Evolutionary conservation across 2,797 vertebrate genomes (phyloP).

Genomic region (Myotis vivesi): DNA sequence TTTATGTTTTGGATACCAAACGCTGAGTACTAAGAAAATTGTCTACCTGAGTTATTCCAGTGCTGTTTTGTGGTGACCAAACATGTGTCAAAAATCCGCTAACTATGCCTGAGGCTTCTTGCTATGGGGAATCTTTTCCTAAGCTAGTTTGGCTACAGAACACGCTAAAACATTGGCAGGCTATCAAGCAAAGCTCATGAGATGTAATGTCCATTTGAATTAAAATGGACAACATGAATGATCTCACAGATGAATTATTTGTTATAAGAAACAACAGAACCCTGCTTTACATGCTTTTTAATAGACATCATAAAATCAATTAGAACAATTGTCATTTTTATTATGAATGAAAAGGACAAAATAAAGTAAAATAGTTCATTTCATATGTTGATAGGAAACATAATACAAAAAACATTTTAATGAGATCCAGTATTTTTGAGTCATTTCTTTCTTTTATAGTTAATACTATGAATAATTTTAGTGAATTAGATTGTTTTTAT

Average conservation of each 20-base stretch:
- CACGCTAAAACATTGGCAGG: slow-evolving; percentile 54
- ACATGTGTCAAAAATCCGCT: neutral
- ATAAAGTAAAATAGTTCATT: slow-evolving; percentile 1
- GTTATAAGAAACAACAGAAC: neutral
- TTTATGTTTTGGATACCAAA: slow-evolving; percentile 15
- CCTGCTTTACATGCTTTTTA: slow-evolving; percentile 5
- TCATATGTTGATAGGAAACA: neutral
- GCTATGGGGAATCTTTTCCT: slow-evolving; percentile 33
- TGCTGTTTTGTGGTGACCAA: neutral
- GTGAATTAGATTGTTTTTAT: neutral
- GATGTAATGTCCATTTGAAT: slow-evolving; percentile 54
- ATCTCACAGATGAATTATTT: slow-evolving; percentile 57
- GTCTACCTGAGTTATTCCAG: neutral
- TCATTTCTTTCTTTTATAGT: neutral
- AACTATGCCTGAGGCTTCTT: neutral
- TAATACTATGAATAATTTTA: neutral
- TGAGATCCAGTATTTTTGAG: neutral
- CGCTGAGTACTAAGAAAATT: neutral
- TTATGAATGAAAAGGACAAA: slow-evolving; percentile 25
- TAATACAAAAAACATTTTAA: slow-evolving; percentile 11
- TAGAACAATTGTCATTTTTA: neutral
- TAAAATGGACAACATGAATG: slow-evolving; percentile 56
- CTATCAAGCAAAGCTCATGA: slow-evolving; percentile 62
- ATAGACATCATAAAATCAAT: slow-evolving; percentile 39
- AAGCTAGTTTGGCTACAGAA: slow-evolving; percentile 41